phyloP scores from a whole-genome alignment of 1,140 invertebrate species.

The Dinoponera quadriceps region DNA sequence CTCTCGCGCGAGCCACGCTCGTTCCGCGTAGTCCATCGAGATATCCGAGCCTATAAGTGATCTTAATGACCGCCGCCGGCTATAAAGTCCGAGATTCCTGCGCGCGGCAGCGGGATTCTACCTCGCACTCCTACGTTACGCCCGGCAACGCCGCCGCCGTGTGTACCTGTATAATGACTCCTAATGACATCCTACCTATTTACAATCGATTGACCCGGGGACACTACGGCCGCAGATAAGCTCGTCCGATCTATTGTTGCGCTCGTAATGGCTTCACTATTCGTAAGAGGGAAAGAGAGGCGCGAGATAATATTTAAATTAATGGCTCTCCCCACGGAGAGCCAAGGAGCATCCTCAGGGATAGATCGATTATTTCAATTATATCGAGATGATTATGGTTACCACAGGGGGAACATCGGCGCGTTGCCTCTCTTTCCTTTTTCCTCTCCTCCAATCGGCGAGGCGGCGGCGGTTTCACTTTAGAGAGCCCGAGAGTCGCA shows the following conservation, averaged over 20 bases:
- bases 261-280: slow-evolving; percentile 10
- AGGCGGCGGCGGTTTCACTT: neutral
- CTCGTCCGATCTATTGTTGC: neutral
- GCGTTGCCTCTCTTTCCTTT: too few relatives aligned
- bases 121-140: slow-evolving; percentile 40
- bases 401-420: neutral
- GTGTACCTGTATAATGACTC: slow-evolving; percentile 16
- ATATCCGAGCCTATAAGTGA: slow-evolving; percentile 64
- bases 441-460: too few relatives aligned
- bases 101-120: slow-evolving; percentile 45
- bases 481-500: neutral
- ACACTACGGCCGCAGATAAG: neutral
- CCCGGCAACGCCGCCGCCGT: neutral
- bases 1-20: slow-evolving; percentile 16
- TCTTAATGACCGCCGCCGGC: slow-evolving; percentile 65
- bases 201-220: slow-evolving; percentile 2
- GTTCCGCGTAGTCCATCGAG: slow-evolving; percentile 53
- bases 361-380: slow-evolving; percentile 48
- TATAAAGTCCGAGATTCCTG: slow-evolving; percentile 59
- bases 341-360: neutral
- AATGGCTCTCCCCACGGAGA: neutral
- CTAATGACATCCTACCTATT: slow-evolving; percentile 37
- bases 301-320: slow-evolving; percentile 13
- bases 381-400: slow-evolving; percentile 34
- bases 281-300: slow-evolving; percentile 18